These are phyloP conservation scores for Cryptocheilus praepositus DNA, from an alignment of 2,888 invertebrate species.

Conservation along the genomic window DNA sequence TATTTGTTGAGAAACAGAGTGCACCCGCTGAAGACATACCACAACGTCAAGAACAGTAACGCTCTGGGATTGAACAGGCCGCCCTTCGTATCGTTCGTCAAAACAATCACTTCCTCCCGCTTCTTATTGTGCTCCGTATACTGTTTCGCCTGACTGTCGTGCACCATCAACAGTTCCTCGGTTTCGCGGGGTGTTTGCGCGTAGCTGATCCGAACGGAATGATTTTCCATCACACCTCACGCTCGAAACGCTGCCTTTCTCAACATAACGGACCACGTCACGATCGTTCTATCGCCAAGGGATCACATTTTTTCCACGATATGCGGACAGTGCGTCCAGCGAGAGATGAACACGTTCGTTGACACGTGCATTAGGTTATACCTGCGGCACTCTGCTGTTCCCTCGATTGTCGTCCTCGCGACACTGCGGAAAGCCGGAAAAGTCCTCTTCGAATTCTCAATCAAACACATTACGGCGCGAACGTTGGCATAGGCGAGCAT, in stretches of 20 bases:
- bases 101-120: slow-evolving; percentile 60
- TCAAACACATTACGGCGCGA: too few relatives aligned
- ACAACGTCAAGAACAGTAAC: slow-evolving; percentile 79
- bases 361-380: slow-evolving; percentile 29
- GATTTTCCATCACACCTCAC: slow-evolving; percentile 61
- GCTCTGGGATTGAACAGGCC: slow-evolving; percentile 80
- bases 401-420: too few relatives aligned
- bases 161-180: slow-evolving; percentile 55
- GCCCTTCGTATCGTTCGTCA: slow-evolving; percentile 68
- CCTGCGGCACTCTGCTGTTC: not conserved
- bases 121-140: slow-evolving; percentile 45
- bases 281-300: too few relatives aligned
- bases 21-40: slow-evolving; percentile 87
- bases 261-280: slow-evolving; percentile 25
- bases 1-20: slow-evolving; percentile 87
- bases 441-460: too few relatives aligned
- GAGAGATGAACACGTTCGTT: slow-evolving; percentile 28
- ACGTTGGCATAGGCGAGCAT: too few relatives aligned
- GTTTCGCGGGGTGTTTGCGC: slow-evolving; percentile 59
- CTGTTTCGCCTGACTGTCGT: slow-evolving; percentile 60
- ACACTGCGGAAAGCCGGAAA: too few relatives aligned
- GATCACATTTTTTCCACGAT: too few relatives aligned
- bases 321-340: slow-evolving; percentile 5
- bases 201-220: slow-evolving; percentile 61
- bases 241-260: slow-evolving; percentile 13